Evolutionary conservation across 2,797 vertebrate genomes (phyloP), one percentile per base, ranked within the genome.

Genomic region (Sebastes matsubarae): DNA sequence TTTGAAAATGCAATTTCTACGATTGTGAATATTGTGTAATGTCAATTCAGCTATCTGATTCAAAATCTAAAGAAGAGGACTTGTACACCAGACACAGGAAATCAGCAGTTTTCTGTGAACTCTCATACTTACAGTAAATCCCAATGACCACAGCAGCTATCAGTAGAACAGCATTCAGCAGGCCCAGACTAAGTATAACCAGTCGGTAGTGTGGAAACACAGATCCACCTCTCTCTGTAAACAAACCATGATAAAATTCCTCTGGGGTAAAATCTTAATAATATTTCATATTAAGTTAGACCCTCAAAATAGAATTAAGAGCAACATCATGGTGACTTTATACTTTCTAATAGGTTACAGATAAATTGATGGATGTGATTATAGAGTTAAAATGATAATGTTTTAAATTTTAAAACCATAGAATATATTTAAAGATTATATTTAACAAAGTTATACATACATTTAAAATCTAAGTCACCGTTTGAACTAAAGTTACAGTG

Each of bases 61-160:
- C 10, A 46, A 16, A 64, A 29, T 36, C 22, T 8, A 6, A 2
- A 52, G 18, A 74, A 36, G n/a, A 64, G 6, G 4, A 4, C 32
- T 1, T 8, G 6, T 34, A 5, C 14, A 24, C 68, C 3, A 24
- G 5, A 42, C 14, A 42, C 14, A 71, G 13, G 42, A 22, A 54
- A 73, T 34, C 30, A 20, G 14, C 4, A 5, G 6, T 70, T 72
- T 75, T 30, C 8, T 77, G 9, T 66, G 5, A 50, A 55, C 30
- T 52, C 6, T 75, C 36, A 69, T 84, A 94, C 94, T 95, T 63
- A 96, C 95, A 95, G 72, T 83, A 90, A 75, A 94, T 84, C 76
- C 93, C 88, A 36, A 74, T 79, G 70, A 90, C 89, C 52, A 87
- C 79, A 68, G 92, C 86, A 82, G 77, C 34, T 30, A 91, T 72